Base-by-base conservation (phyloP, 1,140 invertebrate species). In the Lasaia peninsularis region DNA sequence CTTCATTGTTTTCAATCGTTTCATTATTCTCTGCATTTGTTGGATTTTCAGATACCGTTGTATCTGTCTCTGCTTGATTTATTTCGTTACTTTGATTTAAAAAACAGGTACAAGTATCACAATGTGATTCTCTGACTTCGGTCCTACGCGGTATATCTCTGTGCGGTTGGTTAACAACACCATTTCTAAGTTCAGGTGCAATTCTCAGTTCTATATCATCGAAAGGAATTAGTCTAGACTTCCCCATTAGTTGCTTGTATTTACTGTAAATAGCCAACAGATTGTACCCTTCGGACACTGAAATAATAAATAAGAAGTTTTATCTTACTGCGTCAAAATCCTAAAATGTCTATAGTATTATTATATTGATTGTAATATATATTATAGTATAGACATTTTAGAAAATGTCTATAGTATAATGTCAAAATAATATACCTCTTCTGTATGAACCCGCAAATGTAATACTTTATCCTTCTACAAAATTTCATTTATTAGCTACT, bases 271-370 rank as follows among this genome's bases (percentile, higher is more conserved):
- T 49, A 12, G 70, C 70, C 14, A 72, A 16, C 35, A 72, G 37
- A 18, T 72, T 69, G 50, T 72, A 72, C 2, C 62, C 52, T 54
- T 69, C 67, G 11, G 58, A 63, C 24, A 66, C 70, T 72, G 58
- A 34, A 67, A 68, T n/a, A n/a, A 44, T 40, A 48, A 2, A 2
- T 7, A 7, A 16, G 1, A 32, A 32, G n/a, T n/a, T n/a, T n/a
- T n/a, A n/a, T n/a, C n/a, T n/a, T n/a, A n/a, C n/a, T n/a, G n/a
- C n/a, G 24, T 5, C 24, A 6, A 5, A 24, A 24, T 5, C 24
- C 3, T 24, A 24, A 24, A 24, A 24, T 1, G 7, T 1, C 1
- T 5, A 24, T 24, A 24, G 0, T 24, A 6, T 24, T 5, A 1
- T 24, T 24, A 24, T n/a, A n/a, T n/a, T n/a, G n/a, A n/a, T n/a